Percentiles rank a stretch among this genome's conserved stretches.
These are phyloP conservation scores for Pterostichus madidus DNA, from an alignment of 2,888 invertebrate species.

Conservation along the genomic window DNA sequence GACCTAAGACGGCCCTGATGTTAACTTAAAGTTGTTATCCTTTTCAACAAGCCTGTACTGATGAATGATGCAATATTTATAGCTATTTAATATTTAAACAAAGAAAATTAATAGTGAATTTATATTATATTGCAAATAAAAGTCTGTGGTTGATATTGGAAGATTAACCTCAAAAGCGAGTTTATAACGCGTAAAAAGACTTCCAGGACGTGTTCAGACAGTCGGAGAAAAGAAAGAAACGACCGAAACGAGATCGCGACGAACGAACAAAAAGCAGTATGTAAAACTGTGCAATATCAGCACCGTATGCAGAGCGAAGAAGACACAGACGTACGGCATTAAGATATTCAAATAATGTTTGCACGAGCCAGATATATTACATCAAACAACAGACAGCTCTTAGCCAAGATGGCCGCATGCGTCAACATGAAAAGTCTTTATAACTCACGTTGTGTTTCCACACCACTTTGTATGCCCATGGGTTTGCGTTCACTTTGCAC, in stretches of 20 bases:
- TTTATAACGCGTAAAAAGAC: slow-evolving; percentile 13
- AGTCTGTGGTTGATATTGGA: neutral
- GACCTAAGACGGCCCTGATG: no score
- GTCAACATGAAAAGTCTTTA: slow-evolving; percentile 56
- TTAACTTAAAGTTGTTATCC: no score
- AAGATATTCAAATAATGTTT: slow-evolving; percentile 64
- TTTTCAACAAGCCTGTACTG: no score
- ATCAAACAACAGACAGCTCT: slow-evolving; percentile 65
- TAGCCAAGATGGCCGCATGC: slow-evolving; percentile 19
- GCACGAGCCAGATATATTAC: slow-evolving; percentile 56
- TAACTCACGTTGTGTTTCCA: slow-evolving; percentile 90
- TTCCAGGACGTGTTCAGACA: neutral
- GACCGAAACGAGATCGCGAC: neutral
- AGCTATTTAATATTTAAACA: no score
- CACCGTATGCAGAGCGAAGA: neutral
- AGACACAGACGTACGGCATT: slow-evolving; percentile 18
- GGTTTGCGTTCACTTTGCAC: slow-evolving; percentile 89
- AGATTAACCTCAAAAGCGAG: neutral
- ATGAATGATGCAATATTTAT: no score
- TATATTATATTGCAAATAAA: no score
- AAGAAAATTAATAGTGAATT: no score
- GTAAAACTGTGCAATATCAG: slow-evolving; percentile 36
- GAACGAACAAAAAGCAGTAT: slow-evolving; percentile 24
- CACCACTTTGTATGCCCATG: slow-evolving; percentile 87
- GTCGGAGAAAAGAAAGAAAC: neutral